A percentile compares a stretch with the other conserved stretches of the same genome.
Evolutionary conservation across 2,888 invertebrate species (phyloP).

Genomic region (Athetis lepigone): DNA sequence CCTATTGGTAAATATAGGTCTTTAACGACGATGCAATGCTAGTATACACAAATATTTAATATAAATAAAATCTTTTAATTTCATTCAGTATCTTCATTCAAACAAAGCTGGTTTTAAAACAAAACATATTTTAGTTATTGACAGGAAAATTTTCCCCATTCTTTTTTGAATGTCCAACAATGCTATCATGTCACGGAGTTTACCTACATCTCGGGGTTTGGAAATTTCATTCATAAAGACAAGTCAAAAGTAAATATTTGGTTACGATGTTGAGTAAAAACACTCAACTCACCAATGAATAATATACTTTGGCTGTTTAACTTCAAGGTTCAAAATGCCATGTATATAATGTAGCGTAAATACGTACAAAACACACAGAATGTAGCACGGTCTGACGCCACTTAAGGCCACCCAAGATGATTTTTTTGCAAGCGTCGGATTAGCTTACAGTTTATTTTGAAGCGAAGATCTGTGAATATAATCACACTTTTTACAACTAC

Average conservation of each 20-base stretch:
- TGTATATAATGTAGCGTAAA: slow-evolving; percentile 61
- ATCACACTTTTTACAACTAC: slow-evolving; percentile 68
- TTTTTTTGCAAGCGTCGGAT: slow-evolving; percentile 80
- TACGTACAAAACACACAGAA: slow-evolving; percentile 79
- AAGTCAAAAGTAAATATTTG: slow-evolving; percentile 85
- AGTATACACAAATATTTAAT: too few relatives aligned
- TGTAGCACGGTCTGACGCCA: slow-evolving; percentile 86
- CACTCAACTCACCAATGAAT: slow-evolving; percentile 21
- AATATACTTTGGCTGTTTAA: slow-evolving; percentile 33
- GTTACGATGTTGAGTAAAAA: slow-evolving; percentile 73
- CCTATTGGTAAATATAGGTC: too few relatives aligned
- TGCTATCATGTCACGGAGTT: slow-evolving; percentile 62
- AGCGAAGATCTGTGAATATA: slow-evolving; percentile 75
- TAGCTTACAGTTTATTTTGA: slow-evolving; percentile 81
- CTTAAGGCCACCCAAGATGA: slow-evolving; percentile 87
- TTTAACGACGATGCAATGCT: too few relatives aligned
- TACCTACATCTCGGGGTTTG: slow-evolving; percentile 75
- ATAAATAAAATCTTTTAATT: background rate
- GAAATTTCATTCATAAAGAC: slow-evolving; percentile 88
- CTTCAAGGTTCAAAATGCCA: slow-evolving; percentile 38
- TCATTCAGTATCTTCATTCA: background rate
- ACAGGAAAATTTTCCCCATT: slow-evolving; percentile 34
- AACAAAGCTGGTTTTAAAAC: background rate
- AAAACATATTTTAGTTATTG: slow-evolving; percentile 8
- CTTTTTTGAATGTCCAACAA: slow-evolving; percentile 49